A percentile compares a stretch with the other conserved stretches of the same genome.
Evolutionary conservation across 2,113 vertebrate species (phyloP).

Genomic region (Dasyornis broadbenti): DNA sequence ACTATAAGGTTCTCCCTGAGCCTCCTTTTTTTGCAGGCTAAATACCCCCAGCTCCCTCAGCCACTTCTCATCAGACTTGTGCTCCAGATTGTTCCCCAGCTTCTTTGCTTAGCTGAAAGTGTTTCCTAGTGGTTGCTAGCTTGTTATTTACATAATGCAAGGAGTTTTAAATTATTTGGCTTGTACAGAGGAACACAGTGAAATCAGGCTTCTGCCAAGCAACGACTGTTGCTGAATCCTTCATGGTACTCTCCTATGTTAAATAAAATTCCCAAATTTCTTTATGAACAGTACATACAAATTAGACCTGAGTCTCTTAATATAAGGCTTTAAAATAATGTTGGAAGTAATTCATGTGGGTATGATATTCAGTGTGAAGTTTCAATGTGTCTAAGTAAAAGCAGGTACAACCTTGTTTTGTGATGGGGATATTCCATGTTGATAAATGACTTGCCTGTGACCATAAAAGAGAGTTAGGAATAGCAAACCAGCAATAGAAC

Average conservation of each 20-base stretch:
- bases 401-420: not conserved
- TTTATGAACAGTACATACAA: not conserved
- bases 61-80: not conserved
- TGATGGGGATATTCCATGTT: not conserved
- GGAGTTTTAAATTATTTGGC: not conserved
- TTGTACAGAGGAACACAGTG: not conserved
- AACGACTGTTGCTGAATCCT: not conserved
- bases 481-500: not conserved
- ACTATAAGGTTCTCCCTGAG: not conserved
- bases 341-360: not conserved
- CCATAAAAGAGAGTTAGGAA: not conserved
- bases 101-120: not conserved
- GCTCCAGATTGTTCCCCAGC: not conserved
- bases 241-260: not conserved
- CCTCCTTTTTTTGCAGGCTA: not conserved
- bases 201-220: not conserved
- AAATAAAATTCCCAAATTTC: not conserved
- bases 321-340: not conserved
- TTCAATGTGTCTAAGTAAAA: not conserved
- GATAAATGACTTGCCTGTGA: not conserved
- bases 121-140: not conserved
- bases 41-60: not conserved
- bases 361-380: not conserved
- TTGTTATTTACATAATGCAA: not conserved
- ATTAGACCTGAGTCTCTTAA: not conserved